These are phyloP conservation scores for Drosophila burlai DNA, from an alignment of 1,140 invertebrate genomes.

Conservation along the genomic window DNA sequence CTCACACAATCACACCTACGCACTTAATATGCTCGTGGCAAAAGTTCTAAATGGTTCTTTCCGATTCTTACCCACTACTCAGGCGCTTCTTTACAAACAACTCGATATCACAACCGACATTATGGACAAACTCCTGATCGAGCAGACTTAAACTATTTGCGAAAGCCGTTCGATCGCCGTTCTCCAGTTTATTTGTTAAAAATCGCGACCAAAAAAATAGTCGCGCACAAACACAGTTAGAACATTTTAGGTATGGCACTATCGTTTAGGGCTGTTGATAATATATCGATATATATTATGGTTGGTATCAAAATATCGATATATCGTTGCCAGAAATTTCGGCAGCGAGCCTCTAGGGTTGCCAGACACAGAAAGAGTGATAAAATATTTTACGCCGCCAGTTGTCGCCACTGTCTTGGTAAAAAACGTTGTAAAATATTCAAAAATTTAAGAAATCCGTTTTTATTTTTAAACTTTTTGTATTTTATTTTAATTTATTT, in stretches of 20 bases:
- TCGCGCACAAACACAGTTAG: slow-evolving; percentile 66
- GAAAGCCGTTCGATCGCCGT: slow-evolving; percentile 57
- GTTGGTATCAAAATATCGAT: no score
- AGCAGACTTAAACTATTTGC: slow-evolving; percentile 73
- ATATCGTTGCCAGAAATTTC: no score
- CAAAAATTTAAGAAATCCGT: no score
- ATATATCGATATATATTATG: no score
- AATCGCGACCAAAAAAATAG: slow-evolving; percentile 65
- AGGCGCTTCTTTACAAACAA: slow-evolving; percentile 74
- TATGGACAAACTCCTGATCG: slow-evolving; percentile 82
- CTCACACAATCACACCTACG: slow-evolving; percentile 40
- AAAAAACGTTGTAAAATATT: no score
- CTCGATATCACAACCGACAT: slow-evolving; percentile 82
- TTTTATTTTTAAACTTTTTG: no score
- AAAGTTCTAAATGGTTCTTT: slow-evolving; percentile 59
- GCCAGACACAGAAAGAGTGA: no score
- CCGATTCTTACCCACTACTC: slow-evolving; percentile 71
- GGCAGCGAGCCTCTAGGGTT: no score
- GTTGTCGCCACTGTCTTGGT: not conserved
- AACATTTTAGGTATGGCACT: slow-evolving; percentile 20
- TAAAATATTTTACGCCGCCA: not conserved
- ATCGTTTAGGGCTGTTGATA: no score
- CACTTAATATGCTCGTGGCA: slow-evolving; percentile 58
- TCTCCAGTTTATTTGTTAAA: slow-evolving; percentile 76
- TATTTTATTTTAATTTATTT: no score